Conservation (phyloP, 2,113 vertebrate species). For the Microcebus griseorufus region DNA sequence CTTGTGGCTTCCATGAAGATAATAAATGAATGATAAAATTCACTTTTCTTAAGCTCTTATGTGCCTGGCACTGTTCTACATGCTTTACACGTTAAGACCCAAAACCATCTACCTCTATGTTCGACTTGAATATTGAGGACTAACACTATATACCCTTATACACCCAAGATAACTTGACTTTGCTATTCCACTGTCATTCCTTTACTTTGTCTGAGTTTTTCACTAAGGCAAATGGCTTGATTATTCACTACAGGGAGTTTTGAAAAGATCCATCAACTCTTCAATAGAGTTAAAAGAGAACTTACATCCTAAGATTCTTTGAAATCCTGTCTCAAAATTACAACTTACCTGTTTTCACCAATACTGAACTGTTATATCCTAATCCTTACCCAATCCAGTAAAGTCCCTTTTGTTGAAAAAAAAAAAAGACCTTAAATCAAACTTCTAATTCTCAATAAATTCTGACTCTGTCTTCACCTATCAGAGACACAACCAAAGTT, state of each 20-base stretch:
- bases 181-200: not conserved
- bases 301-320: not conserved
- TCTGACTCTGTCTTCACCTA: not conserved
- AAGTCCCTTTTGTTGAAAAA: not conserved
- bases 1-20: not conserved
- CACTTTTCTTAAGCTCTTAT: slow-evolving; percentile 29
- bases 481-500: not conserved
- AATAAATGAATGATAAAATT: not conserved
- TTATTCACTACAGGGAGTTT: not conserved
- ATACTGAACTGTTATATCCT: not conserved
- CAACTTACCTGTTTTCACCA: not conserved
- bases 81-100: not conserved
- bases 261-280: not conserved
- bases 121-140: not conserved
- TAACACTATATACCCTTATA: not conserved
- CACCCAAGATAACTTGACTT: not conserved
- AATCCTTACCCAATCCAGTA: not conserved
- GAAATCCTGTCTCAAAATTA: not conserved
- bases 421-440: not conserved
- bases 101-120: not conserved
- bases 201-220: not conserved
- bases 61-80: not conserved
- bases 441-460: not conserved
- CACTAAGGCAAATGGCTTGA: not conserved
- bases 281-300: not conserved